Evolutionary conservation across 2,797 vertebrate species (phyloP).

Genomic region (Lemur catta): DNA sequence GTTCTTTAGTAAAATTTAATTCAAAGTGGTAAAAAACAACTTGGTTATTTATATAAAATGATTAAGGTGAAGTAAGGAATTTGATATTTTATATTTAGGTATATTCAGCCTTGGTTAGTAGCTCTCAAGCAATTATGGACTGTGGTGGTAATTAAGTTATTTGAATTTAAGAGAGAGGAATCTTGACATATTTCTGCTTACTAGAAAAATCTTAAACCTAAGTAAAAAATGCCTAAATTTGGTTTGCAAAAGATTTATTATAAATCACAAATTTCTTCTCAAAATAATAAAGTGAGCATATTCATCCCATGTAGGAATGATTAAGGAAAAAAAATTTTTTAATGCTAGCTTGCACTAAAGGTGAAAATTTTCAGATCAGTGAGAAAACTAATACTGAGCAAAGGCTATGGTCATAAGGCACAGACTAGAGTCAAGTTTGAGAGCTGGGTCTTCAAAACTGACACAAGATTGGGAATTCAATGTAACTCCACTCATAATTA

Average conservation of each 20-base stretch:
- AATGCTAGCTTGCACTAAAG: background rate
- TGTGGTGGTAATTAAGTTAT: background rate
- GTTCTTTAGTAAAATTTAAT: constrained; percentile 26
- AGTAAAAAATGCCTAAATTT: background rate
- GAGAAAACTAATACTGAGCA: background rate
- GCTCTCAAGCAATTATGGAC: background rate
- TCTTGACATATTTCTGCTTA: background rate
- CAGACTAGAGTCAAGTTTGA: background rate
- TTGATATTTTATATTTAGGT: background rate
- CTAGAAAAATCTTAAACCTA: constrained; percentile 1
- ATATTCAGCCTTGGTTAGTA: background rate
- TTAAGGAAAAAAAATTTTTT: background rate
- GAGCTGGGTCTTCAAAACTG: background rate
- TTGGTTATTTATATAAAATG: constrained; percentile 25
- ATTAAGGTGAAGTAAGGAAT: background rate
- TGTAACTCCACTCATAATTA: background rate
- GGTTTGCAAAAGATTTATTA: background rate
- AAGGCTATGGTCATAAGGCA: background rate
- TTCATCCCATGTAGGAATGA: background rate
- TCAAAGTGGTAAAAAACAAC: background rate
- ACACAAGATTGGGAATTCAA: background rate
- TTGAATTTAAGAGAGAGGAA: background rate
- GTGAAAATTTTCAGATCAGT: background rate
- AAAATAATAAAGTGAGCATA: background rate
- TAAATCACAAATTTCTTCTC: background rate